Conservation (phyloP, 2,888 invertebrate species). For the Teleogryllus oceanicus region DNA sequence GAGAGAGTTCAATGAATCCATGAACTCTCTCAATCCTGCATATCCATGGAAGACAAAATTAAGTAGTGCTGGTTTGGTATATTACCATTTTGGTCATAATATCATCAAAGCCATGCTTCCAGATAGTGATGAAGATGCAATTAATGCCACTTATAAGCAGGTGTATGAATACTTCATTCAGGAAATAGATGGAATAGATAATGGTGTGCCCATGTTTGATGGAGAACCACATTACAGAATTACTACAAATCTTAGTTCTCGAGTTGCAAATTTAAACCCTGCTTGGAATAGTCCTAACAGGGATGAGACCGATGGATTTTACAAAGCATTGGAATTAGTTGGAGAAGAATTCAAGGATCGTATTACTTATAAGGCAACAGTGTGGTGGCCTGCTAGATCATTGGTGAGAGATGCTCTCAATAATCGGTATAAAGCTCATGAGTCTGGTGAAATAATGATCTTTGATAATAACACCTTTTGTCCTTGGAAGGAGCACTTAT, state of each 20-base stretch:
- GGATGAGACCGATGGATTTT: constrained; percentile 61
- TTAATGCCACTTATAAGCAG: constrained; percentile 60
- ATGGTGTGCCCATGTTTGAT: constrained; percentile 82
- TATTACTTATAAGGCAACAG: constrained; percentile 57
- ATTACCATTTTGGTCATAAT: constrained; percentile 81
- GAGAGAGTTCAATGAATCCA: constrained; percentile 64
- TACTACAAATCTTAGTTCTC: constrained; percentile 70
- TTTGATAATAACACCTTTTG: constrained; percentile 59
- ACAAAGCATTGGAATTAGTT: constrained; percentile 72
- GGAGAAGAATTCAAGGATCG: constrained; percentile 74
- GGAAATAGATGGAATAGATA: constrained; percentile 96
- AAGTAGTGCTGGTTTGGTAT: constrained; percentile 93
- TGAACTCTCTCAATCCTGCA: constrained; percentile 62
- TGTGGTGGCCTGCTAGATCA: constrained; percentile 85
- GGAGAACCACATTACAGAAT: constrained; percentile 65
- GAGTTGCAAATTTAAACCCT: constrained; percentile 77
- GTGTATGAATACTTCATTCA: constrained; percentile 85
- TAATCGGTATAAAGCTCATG: constrained; percentile 63
- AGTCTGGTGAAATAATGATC: constrained; percentile 77
- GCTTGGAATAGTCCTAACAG: constrained; percentile 67
- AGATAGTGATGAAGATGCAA: constrained; percentile 51
- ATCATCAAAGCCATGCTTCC: constrained; percentile 62
- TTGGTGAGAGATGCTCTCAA: constrained; percentile 71
- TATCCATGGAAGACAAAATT: constrained; percentile 60
- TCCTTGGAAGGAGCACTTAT: constrained; percentile 91